These are phyloP conservation scores for Elanoides forficatus DNA, from an alignment of 2,113 vertebrate species.

Conservation along the genomic window DNA sequence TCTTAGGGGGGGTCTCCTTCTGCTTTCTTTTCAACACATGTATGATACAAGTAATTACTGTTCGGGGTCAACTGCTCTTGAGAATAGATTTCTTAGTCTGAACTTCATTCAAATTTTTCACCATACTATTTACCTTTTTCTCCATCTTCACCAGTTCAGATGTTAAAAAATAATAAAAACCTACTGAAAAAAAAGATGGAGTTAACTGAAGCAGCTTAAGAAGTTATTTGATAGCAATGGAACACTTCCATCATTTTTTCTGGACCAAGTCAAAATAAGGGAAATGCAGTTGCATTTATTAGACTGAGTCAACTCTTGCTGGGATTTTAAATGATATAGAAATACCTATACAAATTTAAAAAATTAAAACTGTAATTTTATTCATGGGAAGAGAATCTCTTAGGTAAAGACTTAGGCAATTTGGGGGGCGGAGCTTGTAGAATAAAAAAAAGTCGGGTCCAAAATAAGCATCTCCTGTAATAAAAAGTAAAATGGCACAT, in stretches of 20 bases:
- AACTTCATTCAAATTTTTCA: not conserved
- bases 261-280: not conserved
- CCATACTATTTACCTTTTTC: not conserved
- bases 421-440: not conserved
- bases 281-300: not conserved
- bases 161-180: not conserved
- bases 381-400: not conserved
- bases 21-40: not conserved
- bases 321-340: not conserved
- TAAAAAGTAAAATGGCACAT: not conserved
- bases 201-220: not conserved
- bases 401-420: not conserved
- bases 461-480: constrained; percentile 6
- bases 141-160: not conserved
- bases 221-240: not conserved
- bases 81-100: not conserved
- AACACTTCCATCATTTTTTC: not conserved
- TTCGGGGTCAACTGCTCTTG: not conserved
- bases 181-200: not conserved
- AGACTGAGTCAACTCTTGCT: not conserved
- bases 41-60: not conserved
- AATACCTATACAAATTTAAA: not conserved
- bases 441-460: not conserved
- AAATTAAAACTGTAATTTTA: not conserved
- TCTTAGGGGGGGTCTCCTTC: not conserved